Evolutionary conservation across 2,797 vertebrate genomes (phyloP), one percentile per base, ranked within the genome.

Genomic region (Bryconaethiops microstoma): DNA sequence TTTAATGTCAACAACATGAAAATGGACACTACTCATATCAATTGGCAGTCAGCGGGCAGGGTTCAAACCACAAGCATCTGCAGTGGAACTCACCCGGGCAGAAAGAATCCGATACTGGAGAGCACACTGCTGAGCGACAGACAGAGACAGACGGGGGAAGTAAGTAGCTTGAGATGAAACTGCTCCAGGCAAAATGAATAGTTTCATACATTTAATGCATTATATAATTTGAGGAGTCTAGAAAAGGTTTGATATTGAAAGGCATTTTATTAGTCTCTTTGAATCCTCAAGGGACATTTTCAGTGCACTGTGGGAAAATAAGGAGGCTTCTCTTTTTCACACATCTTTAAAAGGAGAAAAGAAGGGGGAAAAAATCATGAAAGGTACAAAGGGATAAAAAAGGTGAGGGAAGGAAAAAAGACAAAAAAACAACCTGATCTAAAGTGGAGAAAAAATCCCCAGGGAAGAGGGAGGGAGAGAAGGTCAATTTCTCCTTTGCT

Each of bases 161-260:
- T 42, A 81, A 52, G 69, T 42, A 78, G 65, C 60, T 83, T 65
- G 63, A 77, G 82, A 82, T 80, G 35, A 84, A 86, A 85, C 62
- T 52, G 82, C 85, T 85, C 62, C 78, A 81, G 82, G 85, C 80
- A 81, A 23, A 71, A 80, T 83, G 72, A 77, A 84, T 74, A 74
- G 57, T 80, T 81, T 78, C 78, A 75, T 77, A 73, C 74, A 35
- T 84, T 78, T 86, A 76, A 83, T 77, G 78, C 64, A 82, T 84
- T 82, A 75, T 68, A 80, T 80, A 72, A 85, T 86, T 83, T 82
- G 70, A 77, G 40, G 71, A 71, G 60, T 76, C 77, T 69, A 82
- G 65, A 78, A 78, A 59, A 67, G 77, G 74, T 76, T 87, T 74
- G 71, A 80, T 85, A 82, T 59, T 74, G 78, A 85, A 79, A 83